Base-by-base conservation (phyloP, 2,113 vertebrate genomes). In the Sphyrna mokarran region DNA sequence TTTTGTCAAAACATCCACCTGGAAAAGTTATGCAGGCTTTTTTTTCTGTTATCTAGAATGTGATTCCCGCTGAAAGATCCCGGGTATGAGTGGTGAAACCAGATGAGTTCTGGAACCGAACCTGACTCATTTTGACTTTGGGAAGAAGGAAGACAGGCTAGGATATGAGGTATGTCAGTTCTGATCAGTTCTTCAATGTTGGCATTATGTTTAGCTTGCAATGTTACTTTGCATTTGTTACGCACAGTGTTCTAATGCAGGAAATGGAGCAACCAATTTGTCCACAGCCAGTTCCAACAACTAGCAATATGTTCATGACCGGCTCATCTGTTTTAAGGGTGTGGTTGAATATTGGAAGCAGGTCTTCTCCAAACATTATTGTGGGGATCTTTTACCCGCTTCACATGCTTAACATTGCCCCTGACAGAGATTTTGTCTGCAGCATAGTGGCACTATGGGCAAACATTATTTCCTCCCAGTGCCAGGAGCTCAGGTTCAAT, bases 51-150 rank as follows among this genome's bases (percentile, higher is more conserved):
- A 97, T 97, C 22, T 96, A 99, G 99, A 99, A 99, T 11, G 99
- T 99, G 96, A 99, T 99, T 97, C 99, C 99, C 61, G 98, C 99
- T 20, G 99, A 99, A 96, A 99, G 99, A 80, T 99, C 99, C 26
- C 97, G 99, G 96, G 99, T 99, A 96, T 99, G 99, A 96, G 99
- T 99, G 96, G 99, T 99, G 96, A 99, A 99, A 96, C 99, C 99
- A 18, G 99, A 99, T 97, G 99, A 99, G 97, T 99, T 99, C 96
- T 99, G 99, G 99, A 99, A 99, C 97, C 99, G 97, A 99, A 99
- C 97, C 99, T 99, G 96, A 99, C 99, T 0, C 99, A 99, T 96
- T 99, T 99, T 97, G 99, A 99, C 96, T 99, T 99, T 97, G 99
- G 99, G 99, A 99, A 99, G 97, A 99, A 99, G 96, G 99, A 99